phyloP scores from a whole-genome alignment of 2,797 vertebrate genomes.

The Petrocephalus schoutedeni region DNA sequence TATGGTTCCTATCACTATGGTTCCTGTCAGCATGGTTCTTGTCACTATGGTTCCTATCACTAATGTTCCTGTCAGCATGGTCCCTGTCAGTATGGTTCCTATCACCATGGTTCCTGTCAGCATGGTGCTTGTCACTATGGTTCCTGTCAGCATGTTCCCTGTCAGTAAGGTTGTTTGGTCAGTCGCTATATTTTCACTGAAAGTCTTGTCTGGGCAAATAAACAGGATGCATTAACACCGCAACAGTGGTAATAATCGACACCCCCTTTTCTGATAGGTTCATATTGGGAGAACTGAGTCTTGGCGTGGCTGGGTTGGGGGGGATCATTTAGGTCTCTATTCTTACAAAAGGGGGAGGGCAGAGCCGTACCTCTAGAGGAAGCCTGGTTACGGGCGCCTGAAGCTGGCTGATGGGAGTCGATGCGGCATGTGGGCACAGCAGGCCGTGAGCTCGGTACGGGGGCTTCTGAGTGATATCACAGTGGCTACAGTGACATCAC shows the following conservation, averaged over 20 bases:
- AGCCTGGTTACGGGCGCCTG: background rate
- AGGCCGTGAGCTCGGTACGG: background rate
- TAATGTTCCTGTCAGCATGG: too few relatives aligned
- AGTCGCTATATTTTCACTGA: background rate
- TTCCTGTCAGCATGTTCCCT: too few relatives aligned
- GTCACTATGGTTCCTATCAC: too few relatives aligned
- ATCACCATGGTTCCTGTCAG: too few relatives aligned
- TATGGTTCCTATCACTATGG: background rate
- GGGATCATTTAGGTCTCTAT: slow-evolving; percentile 62
- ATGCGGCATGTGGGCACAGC: background rate
- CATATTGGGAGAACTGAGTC: slow-evolving; percentile 62
- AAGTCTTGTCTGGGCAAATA: background rate
- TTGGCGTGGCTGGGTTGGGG: slow-evolving; percentile 65
- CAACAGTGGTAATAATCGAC: too few relatives aligned
- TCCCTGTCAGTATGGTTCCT: too few relatives aligned
- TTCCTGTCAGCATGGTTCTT: background rate
- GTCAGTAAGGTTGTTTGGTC: background rate
- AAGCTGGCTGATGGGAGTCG: background rate
- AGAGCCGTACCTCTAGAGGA: slow-evolving; percentile 52
- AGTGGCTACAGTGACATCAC: background rate
- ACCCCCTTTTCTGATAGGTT: background rate
- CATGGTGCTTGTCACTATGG: too few relatives aligned
- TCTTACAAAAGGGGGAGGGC: slow-evolving; percentile 51
- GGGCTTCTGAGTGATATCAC: background rate
- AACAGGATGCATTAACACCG: background rate